Percentiles rank a stretch among this genome's conserved stretches.
These are phyloP conservation scores for Parapsyche elsis DNA, from an alignment of 1,140 invertebrate species.

Conservation along the genomic window DNA sequence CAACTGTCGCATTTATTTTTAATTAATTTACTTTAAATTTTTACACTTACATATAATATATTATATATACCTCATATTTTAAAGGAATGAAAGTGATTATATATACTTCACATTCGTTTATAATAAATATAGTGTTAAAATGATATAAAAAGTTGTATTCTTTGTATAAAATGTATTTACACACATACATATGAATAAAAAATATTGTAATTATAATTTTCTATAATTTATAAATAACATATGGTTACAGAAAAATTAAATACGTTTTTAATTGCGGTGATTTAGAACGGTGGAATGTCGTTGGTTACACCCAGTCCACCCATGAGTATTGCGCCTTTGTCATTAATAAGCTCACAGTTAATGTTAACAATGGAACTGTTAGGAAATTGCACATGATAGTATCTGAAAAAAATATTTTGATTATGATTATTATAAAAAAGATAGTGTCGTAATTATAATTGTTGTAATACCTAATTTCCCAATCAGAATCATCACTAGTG, in stretches of 20 bases:
- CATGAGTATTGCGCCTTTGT: constrained; percentile 60
- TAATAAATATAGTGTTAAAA: no score
- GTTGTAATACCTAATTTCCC: constrained; percentile 61
- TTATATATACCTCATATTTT: no score
- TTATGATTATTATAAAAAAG: no score
- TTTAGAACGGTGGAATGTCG: constrained; percentile 31
- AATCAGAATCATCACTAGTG: constrained; percentile 60
- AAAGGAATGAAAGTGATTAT: no score
- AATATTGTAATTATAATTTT: background rate
- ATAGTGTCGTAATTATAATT: background rate
- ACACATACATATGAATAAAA: background rate
- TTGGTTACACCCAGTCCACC: constrained; percentile 59
- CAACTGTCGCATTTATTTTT: no score
- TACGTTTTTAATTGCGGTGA: background rate
- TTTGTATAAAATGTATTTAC: no score
- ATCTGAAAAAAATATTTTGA: constrained; percentile 57
- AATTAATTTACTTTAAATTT: no score
- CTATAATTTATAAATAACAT: background rate
- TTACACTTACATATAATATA: no score
- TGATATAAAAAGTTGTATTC: no score
- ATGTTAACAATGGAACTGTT: constrained; percentile 54
- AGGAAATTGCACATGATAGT: constrained; percentile 57
- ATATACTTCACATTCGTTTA: no score
- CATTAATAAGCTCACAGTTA: constrained; percentile 58
- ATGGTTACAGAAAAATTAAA: background rate